phyloP scores from a whole-genome alignment of 2,888 invertebrate species.

The Lycia hirtaria region DNA sequence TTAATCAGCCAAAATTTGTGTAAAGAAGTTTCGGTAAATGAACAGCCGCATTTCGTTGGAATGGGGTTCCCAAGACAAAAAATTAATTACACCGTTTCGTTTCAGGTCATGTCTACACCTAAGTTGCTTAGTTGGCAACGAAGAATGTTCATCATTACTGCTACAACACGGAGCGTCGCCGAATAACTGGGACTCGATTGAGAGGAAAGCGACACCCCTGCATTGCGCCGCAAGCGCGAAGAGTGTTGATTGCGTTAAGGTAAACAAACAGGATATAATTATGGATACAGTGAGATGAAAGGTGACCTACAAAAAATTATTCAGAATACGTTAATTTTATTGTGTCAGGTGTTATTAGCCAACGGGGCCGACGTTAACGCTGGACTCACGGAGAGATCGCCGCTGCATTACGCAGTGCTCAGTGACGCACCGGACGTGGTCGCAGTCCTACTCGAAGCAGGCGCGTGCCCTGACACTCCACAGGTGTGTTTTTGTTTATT shows the following conservation, averaged over 20 bases:
- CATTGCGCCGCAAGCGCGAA: slow-evolving; percentile 91
- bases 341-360: slow-evolving; percentile 78
- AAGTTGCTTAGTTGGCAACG: slow-evolving; percentile 91
- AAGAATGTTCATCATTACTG: slow-evolving; percentile 89
- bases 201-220: slow-evolving; percentile 89
- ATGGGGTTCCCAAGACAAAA: background rate
- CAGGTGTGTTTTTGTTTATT: slow-evolving; percentile 84
- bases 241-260: slow-evolving; percentile 86
- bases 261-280: too few species aligned
- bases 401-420: slow-evolving; percentile 94
- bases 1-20: background rate
- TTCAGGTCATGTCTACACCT: slow-evolving; percentile 88
- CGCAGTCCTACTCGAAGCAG: slow-evolving; percentile 89
- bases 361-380: slow-evolving; percentile 92
- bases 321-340: slow-evolving; percentile 46
- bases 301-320: slow-evolving; percentile 44
- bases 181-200: slow-evolving; percentile 89
- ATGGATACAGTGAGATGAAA: slow-evolving; percentile 48
- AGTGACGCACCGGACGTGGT: slow-evolving; percentile 91
- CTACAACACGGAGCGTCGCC: slow-evolving; percentile 89
- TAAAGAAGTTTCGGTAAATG: background rate
- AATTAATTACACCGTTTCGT: background rate
- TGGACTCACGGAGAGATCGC: slow-evolving; percentile 88
- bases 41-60: too few species aligned
- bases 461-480: slow-evolving; percentile 93